Evolutionary conservation across 2,797 vertebrate genomes (phyloP).

Genomic region (Alectoris magna): DNA sequence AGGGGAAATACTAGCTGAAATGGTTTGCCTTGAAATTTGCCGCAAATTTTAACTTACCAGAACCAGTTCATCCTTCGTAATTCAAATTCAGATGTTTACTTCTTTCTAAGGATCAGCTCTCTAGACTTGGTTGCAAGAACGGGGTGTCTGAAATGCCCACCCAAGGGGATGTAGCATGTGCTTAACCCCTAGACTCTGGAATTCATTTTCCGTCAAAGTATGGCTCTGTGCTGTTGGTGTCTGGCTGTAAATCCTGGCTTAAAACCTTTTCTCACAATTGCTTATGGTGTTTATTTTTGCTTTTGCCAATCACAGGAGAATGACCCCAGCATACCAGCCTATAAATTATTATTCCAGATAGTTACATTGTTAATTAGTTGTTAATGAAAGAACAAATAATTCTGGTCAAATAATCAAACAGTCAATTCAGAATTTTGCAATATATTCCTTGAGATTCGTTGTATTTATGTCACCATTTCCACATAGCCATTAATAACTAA

Average conservation of each 20-base stretch:
- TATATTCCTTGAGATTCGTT: not conserved
- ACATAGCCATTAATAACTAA: not conserved
- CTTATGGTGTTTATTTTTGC: conserved; percentile 11
- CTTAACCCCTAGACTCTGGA: conserved; percentile 33
- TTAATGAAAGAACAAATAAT: no score
- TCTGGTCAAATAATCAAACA: no score
- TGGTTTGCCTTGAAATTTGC: not conserved
- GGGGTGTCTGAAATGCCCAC: not conserved
- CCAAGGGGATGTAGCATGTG: not conserved
- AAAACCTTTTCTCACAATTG: not conserved
- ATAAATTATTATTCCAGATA: not conserved
- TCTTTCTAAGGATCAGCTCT: not conserved
- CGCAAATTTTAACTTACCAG: not conserved
- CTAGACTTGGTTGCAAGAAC: not conserved
- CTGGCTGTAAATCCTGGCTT: conserved; percentile 53
- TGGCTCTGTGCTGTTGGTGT: fast-evolving
- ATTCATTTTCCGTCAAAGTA: conserved; percentile 51
- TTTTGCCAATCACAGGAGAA: not conserved
- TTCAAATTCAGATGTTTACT: not conserved
- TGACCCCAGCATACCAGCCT: not conserved
- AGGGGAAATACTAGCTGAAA: not conserved
- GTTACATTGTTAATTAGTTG: not conserved
- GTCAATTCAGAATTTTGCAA: not conserved
- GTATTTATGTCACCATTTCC: not conserved
- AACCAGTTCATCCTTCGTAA: not conserved